Base-by-base conservation (phyloP, 2,888 invertebrate species). In the Bedellia somnulentella region DNA sequence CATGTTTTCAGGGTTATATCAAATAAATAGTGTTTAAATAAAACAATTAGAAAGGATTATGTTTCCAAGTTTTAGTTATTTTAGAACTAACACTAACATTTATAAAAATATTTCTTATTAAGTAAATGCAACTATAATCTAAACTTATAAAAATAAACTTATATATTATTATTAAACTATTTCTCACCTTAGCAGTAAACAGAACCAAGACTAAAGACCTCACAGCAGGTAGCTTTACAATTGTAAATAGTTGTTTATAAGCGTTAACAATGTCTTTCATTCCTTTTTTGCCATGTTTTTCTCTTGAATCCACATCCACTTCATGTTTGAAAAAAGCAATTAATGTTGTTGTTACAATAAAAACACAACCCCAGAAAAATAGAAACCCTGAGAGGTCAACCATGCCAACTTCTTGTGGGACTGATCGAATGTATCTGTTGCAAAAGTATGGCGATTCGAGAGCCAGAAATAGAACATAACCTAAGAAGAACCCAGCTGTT, bases 371-470 rank as follows among this genome's bases (percentile, higher is more conserved):
- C 97, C 98, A 99, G 57, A 97, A 94, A 54, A 87, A 85, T 10
- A 99, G 78, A 62, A 97, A 99, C 42, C 90, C 91, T 9, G 84
- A 75, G 27, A 89, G 56, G 2, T 86, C 86, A 1, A 89, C 78
- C 29, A 88, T 61, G 26, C 94, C 97, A 23, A 80, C 77, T 1
- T 83, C 73, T 37, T 81, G 66, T 0, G 93, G 89, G 16, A 61
- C 78, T 3, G 75, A 76, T 33, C 98, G 80, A 18, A 99, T 59
- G 57, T 96, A 99, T 38, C 81, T 86, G 60, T 99, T 98, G 58
- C 96, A 97, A 68, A 99, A 98, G 46, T 91, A 89, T 15, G 91
- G 81, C 1, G 98, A 98, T 66, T 99, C 98, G 32, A 99, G 66
- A 0, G 97, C 94, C 57, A 99, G 83, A 58, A 99, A 99, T 8